A percentile compares a stretch with the other conserved stretches of the same genome.
Evolutionary conservation across 1,140 invertebrate genomes (phyloP).

Genomic region (Macrocentrus cingulum): DNA sequence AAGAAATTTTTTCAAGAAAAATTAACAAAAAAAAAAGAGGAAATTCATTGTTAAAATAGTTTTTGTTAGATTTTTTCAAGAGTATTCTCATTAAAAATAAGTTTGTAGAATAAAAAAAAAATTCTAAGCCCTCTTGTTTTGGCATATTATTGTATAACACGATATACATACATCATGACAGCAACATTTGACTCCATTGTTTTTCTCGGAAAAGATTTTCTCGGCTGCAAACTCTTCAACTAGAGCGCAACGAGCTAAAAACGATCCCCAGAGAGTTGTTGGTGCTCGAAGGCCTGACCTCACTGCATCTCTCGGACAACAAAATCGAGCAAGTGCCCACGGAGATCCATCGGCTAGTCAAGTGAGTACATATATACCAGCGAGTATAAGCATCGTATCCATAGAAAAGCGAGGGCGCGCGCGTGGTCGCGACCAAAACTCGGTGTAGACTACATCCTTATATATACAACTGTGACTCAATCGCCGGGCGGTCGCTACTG

Average conservation of each 20-base stretch:
- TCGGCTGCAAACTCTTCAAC: conserved; percentile 61
- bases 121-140: no score
- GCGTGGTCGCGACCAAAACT: no score
- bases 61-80: no score
- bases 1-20: not conserved
- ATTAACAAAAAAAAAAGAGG: not conserved
- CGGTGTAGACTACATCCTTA: no score
- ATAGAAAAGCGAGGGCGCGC: no score
- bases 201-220: conserved; percentile 50
- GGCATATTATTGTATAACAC: no score
- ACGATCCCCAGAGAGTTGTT: conserved; percentile 64
- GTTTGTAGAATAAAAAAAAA: conserved; percentile 22
- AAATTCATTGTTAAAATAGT: no score
- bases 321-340: conserved; percentile 64
- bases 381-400: no score
- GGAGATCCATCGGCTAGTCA: conserved; percentile 64
- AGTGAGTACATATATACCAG: conserved; percentile 65
- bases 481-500: not conserved
- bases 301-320: conserved; percentile 73
- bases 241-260: conserved; percentile 64
- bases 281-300: conserved; percentile 61
- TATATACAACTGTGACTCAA: no score
- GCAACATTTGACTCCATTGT: not conserved
- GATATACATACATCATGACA: conserved; percentile 14
- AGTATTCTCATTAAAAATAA: no score